Conservation (phyloP, 2,113 vertebrate genomes). For the Prinia subflava region DNA sequence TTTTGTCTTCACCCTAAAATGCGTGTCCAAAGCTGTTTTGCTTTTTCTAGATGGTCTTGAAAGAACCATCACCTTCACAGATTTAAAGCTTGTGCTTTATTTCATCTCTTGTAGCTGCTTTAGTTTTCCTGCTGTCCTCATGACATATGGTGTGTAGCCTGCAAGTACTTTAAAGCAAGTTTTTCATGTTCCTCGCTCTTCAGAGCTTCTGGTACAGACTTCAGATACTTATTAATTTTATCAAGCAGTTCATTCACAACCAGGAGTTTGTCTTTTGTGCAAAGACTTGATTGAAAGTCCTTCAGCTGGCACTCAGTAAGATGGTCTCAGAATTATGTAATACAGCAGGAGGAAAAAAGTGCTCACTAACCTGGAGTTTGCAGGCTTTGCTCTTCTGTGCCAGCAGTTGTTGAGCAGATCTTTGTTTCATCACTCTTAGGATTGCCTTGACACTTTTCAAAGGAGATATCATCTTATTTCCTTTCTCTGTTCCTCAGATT, state of each 20-base stretch:
- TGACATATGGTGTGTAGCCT: not conserved
- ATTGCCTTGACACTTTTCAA: not conserved
- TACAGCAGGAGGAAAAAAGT: accelerated
- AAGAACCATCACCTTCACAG: not conserved
- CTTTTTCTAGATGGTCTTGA: not conserved
- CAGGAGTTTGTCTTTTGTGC: not conserved
- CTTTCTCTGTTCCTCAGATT: not conserved
- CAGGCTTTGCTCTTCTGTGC: not conserved
- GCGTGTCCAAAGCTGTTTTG: not conserved
- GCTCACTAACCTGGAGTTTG: not conserved
- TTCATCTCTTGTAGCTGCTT: not conserved
- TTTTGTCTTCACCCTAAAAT: not conserved
- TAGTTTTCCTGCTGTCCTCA: not conserved
- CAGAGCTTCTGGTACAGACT: not conserved
- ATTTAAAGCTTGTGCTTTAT: not conserved
- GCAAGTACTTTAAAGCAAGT: not conserved
- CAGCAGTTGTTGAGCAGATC: not conserved
- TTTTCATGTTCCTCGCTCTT: conserved; percentile 10
- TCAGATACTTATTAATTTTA: not conserved
- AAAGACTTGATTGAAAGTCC: not conserved
- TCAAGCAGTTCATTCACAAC: not conserved
- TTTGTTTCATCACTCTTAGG: not conserved
- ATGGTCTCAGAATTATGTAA: not conserved
- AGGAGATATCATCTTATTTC: not conserved
- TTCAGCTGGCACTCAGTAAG: not conserved